Base-by-base conservation (phyloP, 2,797 vertebrate species). In the Clamator glandarius region DNA sequence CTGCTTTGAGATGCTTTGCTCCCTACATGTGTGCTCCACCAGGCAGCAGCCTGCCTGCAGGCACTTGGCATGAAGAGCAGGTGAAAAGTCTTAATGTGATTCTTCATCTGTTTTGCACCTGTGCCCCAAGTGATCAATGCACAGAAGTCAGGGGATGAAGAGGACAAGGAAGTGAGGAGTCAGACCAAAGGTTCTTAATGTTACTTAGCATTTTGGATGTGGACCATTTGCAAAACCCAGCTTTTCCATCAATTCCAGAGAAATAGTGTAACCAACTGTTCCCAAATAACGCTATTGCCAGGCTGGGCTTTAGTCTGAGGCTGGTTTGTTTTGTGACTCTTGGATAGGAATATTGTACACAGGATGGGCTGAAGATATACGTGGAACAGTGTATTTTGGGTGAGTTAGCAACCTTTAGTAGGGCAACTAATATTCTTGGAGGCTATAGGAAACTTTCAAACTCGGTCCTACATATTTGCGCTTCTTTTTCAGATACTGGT, bases 381-480 rank as follows among this genome's bases (percentile, higher is more conserved):
- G 20, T 59, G 15, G 35, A 72, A 42, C 24, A 29, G 26, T 26
- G 3, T 42, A 5, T 23, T 54, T 46, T 6, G 29, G 33, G 41
- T 12, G 79, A 29, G 35, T 44, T 54, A 58, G 5, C 14, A 24
- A 73, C 17, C 16, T 58, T 46, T 55, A 8, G 46, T 51, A 62
- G 59, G 26, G 18, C 15, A 57, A 2, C 29, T 50, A 3, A 5
- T 20, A 11, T 15, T 75, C 26, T 28, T n/a, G 59, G 35, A 35
- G 80, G 19, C 41, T 44, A 17, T 21, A 58, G 55, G 54, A 51
- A 36, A 35, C 26, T 51, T 67, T 67, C 41, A 67, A 44, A 15
- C 25, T 31, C n/a, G 5, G 13, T 55, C 17, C 28, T 68, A 5
- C 0, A 0, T 0, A 0, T 50, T 63, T 87, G 78, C 26, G 8